Base-by-base conservation (phyloP, 2,797 vertebrate genomes). In the Vireo griseus region DNA sequence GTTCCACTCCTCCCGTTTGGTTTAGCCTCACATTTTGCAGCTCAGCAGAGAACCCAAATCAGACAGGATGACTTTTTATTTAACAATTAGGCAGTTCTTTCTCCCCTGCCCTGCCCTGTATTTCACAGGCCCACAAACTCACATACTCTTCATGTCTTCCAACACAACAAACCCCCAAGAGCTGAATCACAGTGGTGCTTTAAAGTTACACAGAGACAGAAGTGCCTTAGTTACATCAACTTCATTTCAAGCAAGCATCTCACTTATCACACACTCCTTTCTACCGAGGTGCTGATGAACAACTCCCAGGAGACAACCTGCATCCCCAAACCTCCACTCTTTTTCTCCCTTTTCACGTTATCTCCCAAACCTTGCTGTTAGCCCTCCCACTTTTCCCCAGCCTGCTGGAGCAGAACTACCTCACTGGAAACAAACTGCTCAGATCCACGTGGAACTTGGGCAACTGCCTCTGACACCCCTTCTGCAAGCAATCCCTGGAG, bases 81-180 rank as follows among this genome's bases (percentile, higher is more conserved):
- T 68, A 75, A 69, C 19, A 52, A 5, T 47, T 17, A 54, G 54
- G 58, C 22, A 15, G 47, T n/a, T 78, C 44, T 29, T 74, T 88
- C 50, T 73, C 50, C 37, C 29, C 33, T 83, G n/a, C 39, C 26
- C 51, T 75, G 13, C 29, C 59, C 51, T 58, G 44, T 33, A 47
- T 62, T 81, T 95, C 65, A 84, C 16, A 11, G 73, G 48, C 82
- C 62, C 66, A 51, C 67, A 93, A 95, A 90, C 87, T 45, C 72
- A 69, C 62, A 16, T 1, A 76, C 16, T 62, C 68, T 69, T 69
- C 37, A 28, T 3, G 26, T 69, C 54, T 90, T 93, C 66, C 50
- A 86, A 82, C 39, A 71, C 62, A 68, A 88, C n/a, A 67, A 45
- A 47, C 2, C 1, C 13, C 44, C n/a, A 45, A 29, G 35, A 80